Base-by-base conservation (phyloP, 2,888 invertebrate genomes). In the Chorisops tibialis region DNA sequence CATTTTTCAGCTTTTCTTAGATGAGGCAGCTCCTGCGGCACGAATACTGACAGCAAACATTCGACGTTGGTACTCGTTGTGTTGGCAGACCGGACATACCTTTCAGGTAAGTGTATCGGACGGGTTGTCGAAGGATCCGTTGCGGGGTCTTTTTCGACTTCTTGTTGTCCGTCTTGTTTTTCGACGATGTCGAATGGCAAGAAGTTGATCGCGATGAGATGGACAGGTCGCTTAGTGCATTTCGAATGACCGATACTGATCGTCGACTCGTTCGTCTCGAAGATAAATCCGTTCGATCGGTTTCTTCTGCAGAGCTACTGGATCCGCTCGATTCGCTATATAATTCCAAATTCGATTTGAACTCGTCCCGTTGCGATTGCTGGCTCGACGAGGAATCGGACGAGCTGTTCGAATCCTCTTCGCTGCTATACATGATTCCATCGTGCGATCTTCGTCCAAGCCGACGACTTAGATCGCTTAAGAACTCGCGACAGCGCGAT, bases 41-140 rank as follows among this genome's bases (percentile, higher is more conserved):
- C 11, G 56, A 35, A 56, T 64, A 63, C n/a, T 65, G 65, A 63
- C 73, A 75, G 66, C 77, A 74, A 24, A 75, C 72, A 11, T 76
- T 72, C 19, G 79, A 83, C 66, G 85, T 82, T 0, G 91, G 90
- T 14, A 91, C 87, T 70, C 91, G 81, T 72, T 88, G 88, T 2
- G 91, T 91, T 2, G 91, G 90, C 19, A 91, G 78, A 1, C 91
- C 91, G 7, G 91, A 91, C 68, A 90, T 81, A 48, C 91, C 91
- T 67, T 86, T 86, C n/a, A 89, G 87, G 73, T 91, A 91, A 0
- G 88, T 89, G 74, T 91, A 91, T 0, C 87, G 83, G 0, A 90
- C 86, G 3, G 91, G 91, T 50, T 88, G 83, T 41, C 92, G 82
- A 21, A 91, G 80, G 61, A 92, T 91, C 69, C 87, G 83, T 74